phyloP scores from a whole-genome alignment of 2,113 vertebrate genomes.

The Pangasianodon hypophthalmus region DNA sequence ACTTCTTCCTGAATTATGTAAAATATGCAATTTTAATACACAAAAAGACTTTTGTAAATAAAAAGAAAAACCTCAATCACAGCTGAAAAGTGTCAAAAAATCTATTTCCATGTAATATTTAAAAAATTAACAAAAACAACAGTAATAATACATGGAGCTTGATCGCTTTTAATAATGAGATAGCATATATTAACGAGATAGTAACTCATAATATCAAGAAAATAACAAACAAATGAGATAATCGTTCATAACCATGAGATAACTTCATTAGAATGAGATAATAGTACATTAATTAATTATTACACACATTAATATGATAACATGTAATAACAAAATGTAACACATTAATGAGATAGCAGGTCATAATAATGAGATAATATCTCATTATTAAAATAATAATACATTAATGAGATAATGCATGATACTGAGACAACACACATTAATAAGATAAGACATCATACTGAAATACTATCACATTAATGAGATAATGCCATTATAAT shows the following conservation, averaged over 20 bases:
- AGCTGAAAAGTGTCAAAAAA: not conserved
- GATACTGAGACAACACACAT: not conserved
- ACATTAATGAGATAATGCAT: not conserved
- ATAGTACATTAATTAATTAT: not conserved
- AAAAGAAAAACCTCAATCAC: not conserved
- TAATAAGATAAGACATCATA: not conserved
- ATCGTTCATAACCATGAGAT: not conserved
- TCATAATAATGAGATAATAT: not conserved
- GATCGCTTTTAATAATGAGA: not conserved
- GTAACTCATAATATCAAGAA: not conserved
- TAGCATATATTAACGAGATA: not conserved
- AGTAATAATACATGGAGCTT: not conserved
- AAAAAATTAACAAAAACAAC: not conserved
- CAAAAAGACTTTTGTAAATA: not conserved
- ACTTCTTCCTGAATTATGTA: not conserved
- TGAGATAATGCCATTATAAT: not conserved
- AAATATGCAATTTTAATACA: not conserved
- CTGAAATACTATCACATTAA: not conserved
- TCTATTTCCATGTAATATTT: not conserved
- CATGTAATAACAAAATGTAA: too few relatives aligned
- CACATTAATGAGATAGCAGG: not conserved
- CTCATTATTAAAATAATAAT: not conserved
- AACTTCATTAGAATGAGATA: not conserved
- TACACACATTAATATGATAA: too few relatives aligned
- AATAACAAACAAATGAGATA: not conserved